Percentiles rank a stretch among this genome's conserved stretches.
These are phyloP conservation scores for Chrysotoxum bicinctum DNA, from an alignment of 2,888 invertebrate genomes.

Conservation along the genomic window DNA sequence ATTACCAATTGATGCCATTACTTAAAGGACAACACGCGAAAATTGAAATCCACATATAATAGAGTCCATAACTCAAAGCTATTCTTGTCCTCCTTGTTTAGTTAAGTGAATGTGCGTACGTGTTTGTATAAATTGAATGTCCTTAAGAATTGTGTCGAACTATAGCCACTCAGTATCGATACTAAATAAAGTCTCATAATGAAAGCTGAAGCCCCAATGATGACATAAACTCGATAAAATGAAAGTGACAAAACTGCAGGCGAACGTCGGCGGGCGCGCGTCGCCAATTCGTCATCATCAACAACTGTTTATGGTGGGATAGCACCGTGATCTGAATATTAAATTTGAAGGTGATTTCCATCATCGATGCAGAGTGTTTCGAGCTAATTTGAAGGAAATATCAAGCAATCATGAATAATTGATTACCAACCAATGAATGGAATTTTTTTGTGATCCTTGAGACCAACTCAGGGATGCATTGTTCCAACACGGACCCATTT, in stretches of 20 bases:
- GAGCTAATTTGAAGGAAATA: constrained; percentile 53
- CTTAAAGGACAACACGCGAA: constrained; percentile 50
- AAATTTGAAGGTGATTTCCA: constrained; percentile 19
- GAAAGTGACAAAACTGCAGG: not conserved
- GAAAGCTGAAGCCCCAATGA: constrained; percentile 63
- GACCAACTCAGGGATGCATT: constrained; percentile 13
- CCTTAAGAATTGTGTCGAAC: constrained; percentile 48
- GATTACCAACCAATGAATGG: constrained; percentile 68
- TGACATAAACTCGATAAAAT: constrained; percentile 37
- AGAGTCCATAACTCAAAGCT: constrained; percentile 68
- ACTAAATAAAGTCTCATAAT: constrained; percentile 66
- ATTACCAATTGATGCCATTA: constrained; percentile 67
- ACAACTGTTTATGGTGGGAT: constrained; percentile 45
- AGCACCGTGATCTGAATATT: constrained; percentile 60
- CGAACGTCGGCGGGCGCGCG: constrained; percentile 9
- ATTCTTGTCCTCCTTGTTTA: not conserved
- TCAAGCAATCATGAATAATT: constrained; percentile 67
- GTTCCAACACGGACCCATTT: not conserved
- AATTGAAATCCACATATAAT: constrained; percentile 63
- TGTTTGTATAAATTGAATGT: constrained; percentile 41
- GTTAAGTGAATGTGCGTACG: not conserved
- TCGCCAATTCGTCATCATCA: not conserved
- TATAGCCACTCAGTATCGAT: constrained; percentile 23
- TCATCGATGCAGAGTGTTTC: constrained; percentile 17
- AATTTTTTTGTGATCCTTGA: constrained; percentile 25